phyloP scores from a whole-genome alignment of 2,888 invertebrate species.

The Yponomeuta sedellus region DNA sequence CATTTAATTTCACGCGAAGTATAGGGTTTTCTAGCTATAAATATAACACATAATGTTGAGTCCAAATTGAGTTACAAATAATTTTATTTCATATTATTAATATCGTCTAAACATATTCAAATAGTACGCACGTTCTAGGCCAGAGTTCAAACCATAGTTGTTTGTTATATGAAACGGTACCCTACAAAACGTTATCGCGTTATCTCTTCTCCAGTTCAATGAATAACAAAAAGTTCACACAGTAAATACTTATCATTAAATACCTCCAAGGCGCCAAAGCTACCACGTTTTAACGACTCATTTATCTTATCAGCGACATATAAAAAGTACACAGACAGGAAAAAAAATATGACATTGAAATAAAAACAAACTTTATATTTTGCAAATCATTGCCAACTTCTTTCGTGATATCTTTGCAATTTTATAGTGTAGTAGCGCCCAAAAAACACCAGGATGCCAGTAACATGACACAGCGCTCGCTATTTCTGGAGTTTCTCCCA shows the following conservation, averaged over 20 bases:
- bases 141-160: background rate
- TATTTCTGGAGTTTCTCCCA: constrained; percentile 67
- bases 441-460: constrained; percentile 21
- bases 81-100: too few species aligned
- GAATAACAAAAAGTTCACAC: background rate
- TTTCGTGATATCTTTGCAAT: background rate
- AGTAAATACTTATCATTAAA: background rate
- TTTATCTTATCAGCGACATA: background rate
- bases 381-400: constrained; percentile 7
- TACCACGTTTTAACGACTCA: background rate
- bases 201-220: background rate
- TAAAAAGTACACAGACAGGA: background rate
- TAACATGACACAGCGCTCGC: constrained; percentile 62
- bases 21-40: too few species aligned
- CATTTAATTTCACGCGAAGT: too few species aligned
- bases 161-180: background rate
- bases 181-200: background rate
- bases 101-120: too few species aligned
- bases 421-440: too few species aligned
- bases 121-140: too few species aligned
- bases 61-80: too few species aligned
- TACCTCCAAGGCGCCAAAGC: background rate
- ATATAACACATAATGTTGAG: too few species aligned
- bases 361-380: background rate
- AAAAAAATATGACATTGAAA: background rate